These are phyloP conservation scores for Aporrectodea caliginosa DNA, from an alignment of 1,140 invertebrate genomes.

Conservation along the genomic window DNA sequence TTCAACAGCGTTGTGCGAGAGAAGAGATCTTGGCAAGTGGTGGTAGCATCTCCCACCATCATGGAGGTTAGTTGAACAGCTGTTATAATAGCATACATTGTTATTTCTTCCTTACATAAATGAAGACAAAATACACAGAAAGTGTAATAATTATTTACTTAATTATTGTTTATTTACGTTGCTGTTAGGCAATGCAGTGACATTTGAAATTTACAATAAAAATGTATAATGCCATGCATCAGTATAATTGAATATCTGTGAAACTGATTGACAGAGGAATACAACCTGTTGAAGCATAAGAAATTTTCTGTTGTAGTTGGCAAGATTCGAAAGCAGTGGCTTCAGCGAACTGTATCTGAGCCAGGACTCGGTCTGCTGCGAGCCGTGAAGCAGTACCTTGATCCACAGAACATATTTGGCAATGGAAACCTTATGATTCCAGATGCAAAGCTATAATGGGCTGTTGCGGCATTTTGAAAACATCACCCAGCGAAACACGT, in stretches of 20 bases:
- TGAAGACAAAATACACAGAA: too few relatives aligned
- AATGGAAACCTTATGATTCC: slow-evolving; percentile 67
- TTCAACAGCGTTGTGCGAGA: slow-evolving; percentile 69
- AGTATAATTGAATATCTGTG: too few relatives aligned
- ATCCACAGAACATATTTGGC: slow-evolving; percentile 92
- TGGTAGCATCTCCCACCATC: slow-evolving; percentile 92
- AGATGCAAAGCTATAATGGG: neutral
- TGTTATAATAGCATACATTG: too few relatives aligned
- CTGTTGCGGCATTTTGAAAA: neutral
- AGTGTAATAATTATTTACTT: too few relatives aligned
- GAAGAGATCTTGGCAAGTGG: slow-evolving; percentile 87
- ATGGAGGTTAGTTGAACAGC: slow-evolving; percentile 68
- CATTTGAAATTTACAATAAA: too few relatives aligned
- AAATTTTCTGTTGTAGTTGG: slow-evolving; percentile 68
- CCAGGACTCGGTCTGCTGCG: slow-evolving; percentile 70
- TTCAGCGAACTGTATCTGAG: slow-evolving; percentile 71
- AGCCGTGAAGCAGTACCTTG: slow-evolving; percentile 78
- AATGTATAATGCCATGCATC: too few relatives aligned
- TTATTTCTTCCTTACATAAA: too few relatives aligned
- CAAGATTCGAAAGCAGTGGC: slow-evolving; percentile 80
- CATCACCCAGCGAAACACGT: neutral
- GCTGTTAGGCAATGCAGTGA: too few relatives aligned
- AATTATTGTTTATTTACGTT: too few relatives aligned
- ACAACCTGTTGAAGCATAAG: too few relatives aligned
- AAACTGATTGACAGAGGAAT: too few relatives aligned